A percentile compares a stretch with the other conserved stretches of the same genome.
Evolutionary conservation across 2,888 invertebrate genomes (phyloP).

Genomic region (Sarcophaga variegata): DNA sequence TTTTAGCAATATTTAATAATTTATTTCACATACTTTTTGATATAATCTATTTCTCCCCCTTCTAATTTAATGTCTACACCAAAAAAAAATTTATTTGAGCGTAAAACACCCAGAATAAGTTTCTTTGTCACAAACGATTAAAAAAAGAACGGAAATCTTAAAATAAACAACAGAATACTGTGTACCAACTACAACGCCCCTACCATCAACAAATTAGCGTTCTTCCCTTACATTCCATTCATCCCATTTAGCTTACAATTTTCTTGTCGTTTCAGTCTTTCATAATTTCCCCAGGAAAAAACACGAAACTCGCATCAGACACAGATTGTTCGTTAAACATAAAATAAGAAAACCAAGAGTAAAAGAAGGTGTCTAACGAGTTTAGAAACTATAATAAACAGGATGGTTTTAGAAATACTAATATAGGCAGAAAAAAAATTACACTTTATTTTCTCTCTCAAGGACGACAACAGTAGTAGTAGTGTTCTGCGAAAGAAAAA

Average conservation of each 20-base stretch:
- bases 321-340: constrained; percentile 6
- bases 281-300: background rate
- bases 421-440: background rate
- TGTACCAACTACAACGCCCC: too few species aligned
- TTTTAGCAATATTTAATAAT: too few species aligned
- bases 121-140: too few species aligned
- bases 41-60: too few species aligned
- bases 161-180: constrained; percentile 36
- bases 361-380: background rate
- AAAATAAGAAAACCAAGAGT: background rate
- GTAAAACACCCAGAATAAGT: background rate
- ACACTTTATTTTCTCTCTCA: too few species aligned
- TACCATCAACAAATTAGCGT: too few species aligned
- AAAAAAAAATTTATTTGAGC: background rate
- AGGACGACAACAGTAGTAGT: too few species aligned
- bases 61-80: constrained; percentile 19
- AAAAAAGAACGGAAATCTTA: constrained; percentile 45
- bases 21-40: too few species aligned
- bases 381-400: constrained; percentile 20
- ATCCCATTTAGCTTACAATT: too few species aligned
- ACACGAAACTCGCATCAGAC: background rate
- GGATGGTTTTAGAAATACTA: constrained; percentile 37
- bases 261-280: too few species aligned
- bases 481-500: too few species aligned
- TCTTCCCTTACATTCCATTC: too few species aligned